Base-by-base conservation (phyloP, 2,113 vertebrate genomes). In the Coracopsis vasa region DNA sequence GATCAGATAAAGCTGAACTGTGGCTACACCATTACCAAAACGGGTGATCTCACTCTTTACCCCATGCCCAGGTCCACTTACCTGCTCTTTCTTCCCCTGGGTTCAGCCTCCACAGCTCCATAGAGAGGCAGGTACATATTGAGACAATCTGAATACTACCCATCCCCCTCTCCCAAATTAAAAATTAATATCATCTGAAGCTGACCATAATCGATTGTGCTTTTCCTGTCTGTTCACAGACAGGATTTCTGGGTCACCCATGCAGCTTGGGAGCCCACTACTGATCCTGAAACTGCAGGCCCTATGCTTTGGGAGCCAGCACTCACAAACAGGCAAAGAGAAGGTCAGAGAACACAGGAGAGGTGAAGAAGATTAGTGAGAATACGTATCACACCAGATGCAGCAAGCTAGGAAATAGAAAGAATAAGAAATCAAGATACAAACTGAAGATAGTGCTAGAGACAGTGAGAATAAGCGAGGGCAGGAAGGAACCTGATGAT, bases 401-500 rank as follows among this genome's bases (percentile, higher is more conserved):
- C 44, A n/a, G 14, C 3, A 3, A 79, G 13, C 11, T 62, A 45
- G 71, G 65, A 41, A 42, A 41, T 45, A 7, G 45, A 61, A 50
- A 88, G 37, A 37, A 79, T 14, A 23, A 72, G n/a, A 75, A 18
- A 58, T 27, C 39, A 29, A 69, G 78, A 25, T 31, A 28, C 20
- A 79, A 81, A 69, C 0, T 2, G 2, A 86, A 62, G 51, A 31
- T 5, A 71, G 17, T 25, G 13, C 27, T 50, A n/a, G 17, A 70
- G n/a, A 53, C 5, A 75, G 39, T 0, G 4, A 70, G 33, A 64
- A 67, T 8, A 54, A 24, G 33, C 28, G 29, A 90, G 56, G 23
- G n/a, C 1, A 11, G 11, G 16, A 85, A 11, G 10, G 13, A 79
- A 13, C 7, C 3, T 0, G 4, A 13, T 9, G 16, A 39, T 16